These are phyloP conservation scores for Scomber scombrus DNA, from an alignment of 2,113 vertebrate species.

Conservation along the genomic window DNA sequence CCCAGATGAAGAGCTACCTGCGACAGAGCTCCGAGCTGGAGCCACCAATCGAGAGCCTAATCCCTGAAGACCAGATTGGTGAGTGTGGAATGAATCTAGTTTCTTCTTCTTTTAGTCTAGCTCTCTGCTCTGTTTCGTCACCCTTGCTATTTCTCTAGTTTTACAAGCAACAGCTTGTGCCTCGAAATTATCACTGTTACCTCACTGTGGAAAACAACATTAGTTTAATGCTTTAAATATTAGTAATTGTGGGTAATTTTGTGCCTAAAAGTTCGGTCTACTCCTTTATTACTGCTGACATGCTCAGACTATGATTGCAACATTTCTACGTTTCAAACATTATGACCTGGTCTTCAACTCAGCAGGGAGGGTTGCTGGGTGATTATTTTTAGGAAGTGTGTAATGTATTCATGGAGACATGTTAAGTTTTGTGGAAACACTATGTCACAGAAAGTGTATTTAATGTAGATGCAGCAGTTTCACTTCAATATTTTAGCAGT, in stretches of 20 bases:
- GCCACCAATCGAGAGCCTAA: constrained; percentile 93
- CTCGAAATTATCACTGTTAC: neutral
- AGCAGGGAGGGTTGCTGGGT: neutral
- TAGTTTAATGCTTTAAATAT: neutral
- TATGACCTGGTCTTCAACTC: constrained; percentile 9
- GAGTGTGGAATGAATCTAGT: constrained; percentile 67
- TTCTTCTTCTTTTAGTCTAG: neutral
- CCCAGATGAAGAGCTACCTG: constrained; percentile 97
- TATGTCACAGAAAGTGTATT: constrained; percentile 1
- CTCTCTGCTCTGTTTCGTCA: neutral
- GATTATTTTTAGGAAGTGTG: constrained; percentile 40
- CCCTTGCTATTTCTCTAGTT: neutral
- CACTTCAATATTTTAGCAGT: constrained; percentile 47
- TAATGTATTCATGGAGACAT: constrained; percentile 19
- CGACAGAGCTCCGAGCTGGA: constrained; percentile 95
- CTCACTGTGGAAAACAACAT: neutral
- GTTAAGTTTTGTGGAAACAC: constrained; percentile 6
- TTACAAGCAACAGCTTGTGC: neutral
- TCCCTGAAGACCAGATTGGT: constrained; percentile 98
- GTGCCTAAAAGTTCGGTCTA: neutral
- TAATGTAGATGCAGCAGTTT: constrained; percentile 56
- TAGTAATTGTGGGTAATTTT: neutral
- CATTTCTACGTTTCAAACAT: neutral
- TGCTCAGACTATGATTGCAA: neutral
- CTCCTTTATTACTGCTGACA: neutral